Percentiles rank a stretch among this genome's conserved stretches.
phyloP scores from a whole-genome alignment of 2,113 vertebrate genomes.

The Zingel zingel region DNA sequence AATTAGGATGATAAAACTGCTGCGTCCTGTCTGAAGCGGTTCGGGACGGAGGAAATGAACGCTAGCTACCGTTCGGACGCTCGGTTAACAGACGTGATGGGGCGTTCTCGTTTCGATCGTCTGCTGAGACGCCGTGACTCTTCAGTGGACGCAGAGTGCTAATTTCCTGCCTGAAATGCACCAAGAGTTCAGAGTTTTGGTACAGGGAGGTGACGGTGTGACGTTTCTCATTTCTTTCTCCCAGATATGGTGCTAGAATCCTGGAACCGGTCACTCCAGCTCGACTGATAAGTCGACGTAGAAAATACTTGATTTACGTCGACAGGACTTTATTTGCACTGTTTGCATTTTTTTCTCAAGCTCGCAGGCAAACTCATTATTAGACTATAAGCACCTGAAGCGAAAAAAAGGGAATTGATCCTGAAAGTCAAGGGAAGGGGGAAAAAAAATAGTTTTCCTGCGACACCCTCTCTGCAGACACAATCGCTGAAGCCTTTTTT shows the following conservation, averaged over 20 bases:
- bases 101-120: background rate
- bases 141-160: background rate
- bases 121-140: background rate
- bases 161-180: background rate
- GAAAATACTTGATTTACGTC: constrained; percentile 50
- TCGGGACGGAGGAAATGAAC: constrained; percentile 3
- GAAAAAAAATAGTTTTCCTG: background rate
- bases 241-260: constrained; percentile 55
- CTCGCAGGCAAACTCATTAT: background rate
- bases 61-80: constrained; percentile 12
- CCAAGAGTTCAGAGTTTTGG: background rate
- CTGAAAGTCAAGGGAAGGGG: background rate
- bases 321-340: constrained; percentile 50
- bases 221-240: constrained; percentile 14
- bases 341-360: constrained; percentile 5
- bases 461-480: background rate
- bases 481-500: constrained; percentile 17
- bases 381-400: constrained; percentile 15
- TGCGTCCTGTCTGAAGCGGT: background rate
- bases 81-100: background rate
- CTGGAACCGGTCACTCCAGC: constrained; percentile 36
- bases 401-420: constrained; percentile 49
- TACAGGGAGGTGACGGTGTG: background rate
- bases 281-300: constrained; percentile 30
- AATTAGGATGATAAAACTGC: background rate